Evolutionary conservation across 2,113 vertebrate genomes (phyloP).

Genomic region (Cathartes aura): DNA sequence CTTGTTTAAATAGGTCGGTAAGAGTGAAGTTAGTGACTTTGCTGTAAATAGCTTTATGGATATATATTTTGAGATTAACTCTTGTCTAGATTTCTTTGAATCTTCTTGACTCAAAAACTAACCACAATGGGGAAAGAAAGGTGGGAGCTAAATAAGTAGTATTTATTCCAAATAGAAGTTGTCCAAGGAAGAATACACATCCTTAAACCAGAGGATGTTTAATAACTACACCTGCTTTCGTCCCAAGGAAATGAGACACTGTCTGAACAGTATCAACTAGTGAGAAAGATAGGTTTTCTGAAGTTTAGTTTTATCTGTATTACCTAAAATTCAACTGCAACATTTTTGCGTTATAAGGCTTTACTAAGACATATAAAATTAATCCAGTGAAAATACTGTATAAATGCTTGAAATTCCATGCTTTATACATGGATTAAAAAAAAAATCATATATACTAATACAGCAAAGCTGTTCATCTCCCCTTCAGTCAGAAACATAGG

Average conservation of each 20-base stretch:
- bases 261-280: not conserved
- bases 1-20: conserved; percentile 42
- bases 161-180: not conserved
- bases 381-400: not conserved
- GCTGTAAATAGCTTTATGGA: not conserved
- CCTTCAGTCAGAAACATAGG: not conserved
- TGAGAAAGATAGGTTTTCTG: not conserved
- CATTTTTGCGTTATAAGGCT: not conserved
- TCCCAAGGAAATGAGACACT: not conserved
- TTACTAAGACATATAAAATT: not conserved
- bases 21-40: not conserved
- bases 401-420: not conserved
- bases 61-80: not conserved
- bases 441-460: not conserved
- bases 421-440: not conserved
- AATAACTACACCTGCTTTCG: not conserved
- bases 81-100: not conserved
- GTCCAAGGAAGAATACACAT: not conserved
- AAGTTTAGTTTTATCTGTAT: not conserved
- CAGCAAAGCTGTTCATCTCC: not conserved
- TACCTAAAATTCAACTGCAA: not conserved
- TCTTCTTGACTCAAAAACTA: not conserved
- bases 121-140: not conserved
- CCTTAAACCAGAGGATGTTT: not conserved
- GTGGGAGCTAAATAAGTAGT: not conserved